Base-by-base conservation (phyloP, 35 echinoderm and acorn worm species). In the Heliocidaris erythrogramma region DNA sequence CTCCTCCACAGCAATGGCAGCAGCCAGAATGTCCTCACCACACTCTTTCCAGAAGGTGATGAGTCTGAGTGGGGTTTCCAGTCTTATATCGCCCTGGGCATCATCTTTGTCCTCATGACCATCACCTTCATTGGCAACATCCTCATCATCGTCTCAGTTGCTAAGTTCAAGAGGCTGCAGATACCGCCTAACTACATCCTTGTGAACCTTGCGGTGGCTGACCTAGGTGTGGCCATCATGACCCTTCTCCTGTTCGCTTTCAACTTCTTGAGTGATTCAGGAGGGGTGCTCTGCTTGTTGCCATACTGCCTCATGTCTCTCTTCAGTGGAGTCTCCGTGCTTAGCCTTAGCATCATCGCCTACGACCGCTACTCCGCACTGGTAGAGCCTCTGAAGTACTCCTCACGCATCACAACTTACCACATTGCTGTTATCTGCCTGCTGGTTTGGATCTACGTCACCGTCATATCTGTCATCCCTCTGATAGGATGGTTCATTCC, bases 111-210 rank as follows among this genome's bases (percentile, higher is more conserved):
- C 2, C 88, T 99, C 10, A 48, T 96, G 65, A 89, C 95, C 31
- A n/a, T 95, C 11, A 96, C 98, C 9, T 32, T 97, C 30, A 88
- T 97, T 92, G 95, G 96, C 48, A 99, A 96, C 52, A 10, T 96
- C 12, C 48, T 99, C 78, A 94, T 97, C 11, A 97, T 99, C 0
- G 47, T 97, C 30, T 93, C 94, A 13, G 93, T 99, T 31, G 24
- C 88, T 4, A 97, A 97, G 53, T 99, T 96, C 93, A 99, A 99
- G 49, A 69, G 98, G 31, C 93, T 99, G 48, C 98, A 97, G 95
- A 99, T 99, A 71, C 98, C 98, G n/a, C 95, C 98, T 49, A 99
- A 99, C 89, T 97, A 96, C 93, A 97, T 99, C 47, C 71, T 99
- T 35, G 31, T 97, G 30, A 99, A 99, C 85, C 94, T 99, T 48